Conservation (phyloP, 92 coral and sea anemone species). For the Epizoanthus rinbou region DNA sequence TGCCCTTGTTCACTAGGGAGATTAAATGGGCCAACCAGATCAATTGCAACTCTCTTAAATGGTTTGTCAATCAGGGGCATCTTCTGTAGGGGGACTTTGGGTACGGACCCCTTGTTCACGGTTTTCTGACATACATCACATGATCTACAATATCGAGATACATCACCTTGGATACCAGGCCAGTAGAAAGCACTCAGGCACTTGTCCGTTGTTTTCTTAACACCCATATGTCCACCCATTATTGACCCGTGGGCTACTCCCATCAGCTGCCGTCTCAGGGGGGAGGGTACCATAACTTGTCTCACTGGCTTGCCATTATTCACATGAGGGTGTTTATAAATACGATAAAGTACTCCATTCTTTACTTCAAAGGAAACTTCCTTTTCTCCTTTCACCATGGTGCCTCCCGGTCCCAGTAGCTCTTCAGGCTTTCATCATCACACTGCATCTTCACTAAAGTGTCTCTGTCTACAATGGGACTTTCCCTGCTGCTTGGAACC, state of each 20-base stretch:
- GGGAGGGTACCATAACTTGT: constrained; percentile 47
- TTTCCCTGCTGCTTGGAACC: no score
- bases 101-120: constrained; percentile 59
- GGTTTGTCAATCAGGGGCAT: constrained; percentile 77
- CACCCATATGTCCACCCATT: constrained; percentile 64
- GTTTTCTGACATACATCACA: constrained; percentile 71
- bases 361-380: no score
- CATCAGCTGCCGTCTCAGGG: constrained; percentile 39
- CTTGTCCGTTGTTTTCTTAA: constrained; percentile 56
- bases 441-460: no score
- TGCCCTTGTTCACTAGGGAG: constrained; percentile 35
- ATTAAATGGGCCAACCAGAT: constrained; percentile 46
- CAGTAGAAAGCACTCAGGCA: constrained; percentile 43
- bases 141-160: constrained; percentile 36
- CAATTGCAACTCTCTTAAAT: constrained; percentile 53
- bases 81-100: constrained; percentile 56
- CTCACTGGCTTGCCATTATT: background rate
- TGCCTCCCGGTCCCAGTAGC: no score
- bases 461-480: no score
- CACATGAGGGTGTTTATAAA: background rate
- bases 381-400: no score
- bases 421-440: no score
- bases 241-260: constrained; percentile 29
- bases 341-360: constrained; percentile 29
- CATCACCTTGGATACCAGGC: constrained; percentile 56